A percentile compares a stretch with the other conserved stretches of the same genome.
phyloP scores from a whole-genome alignment of 2,113 vertebrate species.

The Noctilio leporinus region DNA sequence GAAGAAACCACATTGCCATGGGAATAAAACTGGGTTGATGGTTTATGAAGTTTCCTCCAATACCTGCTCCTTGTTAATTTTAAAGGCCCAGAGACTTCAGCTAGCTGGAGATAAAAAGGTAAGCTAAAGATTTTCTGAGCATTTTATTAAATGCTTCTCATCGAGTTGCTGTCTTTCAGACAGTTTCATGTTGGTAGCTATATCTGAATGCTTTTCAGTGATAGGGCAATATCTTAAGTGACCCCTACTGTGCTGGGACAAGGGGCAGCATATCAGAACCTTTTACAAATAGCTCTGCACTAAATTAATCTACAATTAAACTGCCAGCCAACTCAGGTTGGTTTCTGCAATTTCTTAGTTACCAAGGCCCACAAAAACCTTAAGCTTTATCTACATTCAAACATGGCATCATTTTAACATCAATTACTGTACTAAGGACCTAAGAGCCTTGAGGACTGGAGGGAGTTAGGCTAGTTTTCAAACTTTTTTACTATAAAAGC shows the following conservation, averaged over 20 bases:
- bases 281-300: background rate
- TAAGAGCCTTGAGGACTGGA: background rate
- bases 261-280: background rate
- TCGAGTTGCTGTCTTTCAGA: background rate
- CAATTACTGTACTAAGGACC: background rate
- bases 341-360: slow-evolving; percentile 1
- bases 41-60: background rate
- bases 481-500: background rate
- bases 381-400: background rate
- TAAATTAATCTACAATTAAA: background rate
- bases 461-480: background rate
- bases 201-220: background rate
- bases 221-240: background rate
- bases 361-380: background rate
- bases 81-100: background rate
- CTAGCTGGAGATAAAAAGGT: slow-evolving; percentile 8
- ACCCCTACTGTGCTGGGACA: background rate
- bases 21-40: background rate
- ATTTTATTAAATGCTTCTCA: background rate
- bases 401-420: background rate
- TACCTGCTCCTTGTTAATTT: slow-evolving; percentile 2
- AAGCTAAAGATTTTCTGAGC: background rate
- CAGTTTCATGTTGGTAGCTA: background rate
- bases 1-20: background rate
- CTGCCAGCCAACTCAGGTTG: background rate